Conservation (phyloP, 2,888 invertebrate species). For the Pseudococcus jackbeardsleyi region DNA sequence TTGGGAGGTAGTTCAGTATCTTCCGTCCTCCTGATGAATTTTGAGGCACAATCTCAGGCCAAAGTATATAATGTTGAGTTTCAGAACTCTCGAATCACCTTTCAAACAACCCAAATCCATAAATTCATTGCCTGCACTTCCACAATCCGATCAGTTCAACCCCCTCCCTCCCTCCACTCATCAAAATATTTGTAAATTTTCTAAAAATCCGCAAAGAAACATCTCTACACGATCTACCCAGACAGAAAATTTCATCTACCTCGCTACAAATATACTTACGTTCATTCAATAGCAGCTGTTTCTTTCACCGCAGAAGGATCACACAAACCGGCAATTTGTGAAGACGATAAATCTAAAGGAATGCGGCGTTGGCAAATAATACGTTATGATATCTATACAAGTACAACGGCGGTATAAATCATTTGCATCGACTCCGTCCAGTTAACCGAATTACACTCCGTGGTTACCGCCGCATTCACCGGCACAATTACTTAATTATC, state of each 20-base stretch:
- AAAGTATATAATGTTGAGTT: too few species aligned
- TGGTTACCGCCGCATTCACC: not conserved
- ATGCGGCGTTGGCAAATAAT: conserved; percentile 24
- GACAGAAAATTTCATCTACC: not conserved
- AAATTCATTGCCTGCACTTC: not conserved
- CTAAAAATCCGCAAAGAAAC: too few species aligned
- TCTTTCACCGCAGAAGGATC: not conserved
- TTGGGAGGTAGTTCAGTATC: too few species aligned
- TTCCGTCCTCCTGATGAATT: too few species aligned
- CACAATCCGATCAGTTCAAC: too few species aligned
- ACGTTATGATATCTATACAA: not conserved
- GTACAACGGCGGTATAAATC: conserved; percentile 3
- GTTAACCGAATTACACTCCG: conserved; percentile 38
- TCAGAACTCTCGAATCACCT: too few species aligned
- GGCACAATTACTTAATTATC: conserved; percentile 55
- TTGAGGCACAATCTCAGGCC: too few species aligned
- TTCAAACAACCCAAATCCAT: too few species aligned
- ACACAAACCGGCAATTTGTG: conserved; percentile 23
- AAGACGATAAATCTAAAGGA: conserved; percentile 41
- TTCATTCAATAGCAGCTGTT: conserved; percentile 6
- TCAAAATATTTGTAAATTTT: too few species aligned
- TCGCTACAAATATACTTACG: not conserved
- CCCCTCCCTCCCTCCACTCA: too few species aligned
- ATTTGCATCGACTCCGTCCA: conserved; percentile 40
- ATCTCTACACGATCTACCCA: too few species aligned